Evolutionary conservation across 1,140 invertebrate genomes (phyloP).

Genomic region (Orchesella cincta): DNA sequence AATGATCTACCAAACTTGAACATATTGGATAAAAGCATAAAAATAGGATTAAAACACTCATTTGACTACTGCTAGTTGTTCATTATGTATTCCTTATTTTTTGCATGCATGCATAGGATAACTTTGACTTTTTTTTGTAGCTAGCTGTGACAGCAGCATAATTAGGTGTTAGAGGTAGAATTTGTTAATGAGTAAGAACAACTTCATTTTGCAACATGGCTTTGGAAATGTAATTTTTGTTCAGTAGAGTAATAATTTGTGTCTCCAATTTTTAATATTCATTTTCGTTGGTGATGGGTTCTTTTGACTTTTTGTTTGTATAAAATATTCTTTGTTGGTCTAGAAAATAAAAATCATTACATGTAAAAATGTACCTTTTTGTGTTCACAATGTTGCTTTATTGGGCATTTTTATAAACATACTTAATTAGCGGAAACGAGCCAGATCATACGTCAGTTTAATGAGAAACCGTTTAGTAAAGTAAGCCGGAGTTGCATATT

Average conservation of each 20-base stretch:
- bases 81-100: no score
- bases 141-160: no score
- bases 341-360: neutral
- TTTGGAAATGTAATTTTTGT: constrained; percentile 20
- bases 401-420: neutral
- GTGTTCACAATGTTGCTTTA: no score
- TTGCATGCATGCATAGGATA: no score
- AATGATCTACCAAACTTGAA: constrained; percentile 29
- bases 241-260: neutral
- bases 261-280: neutral
- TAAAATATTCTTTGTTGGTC: neutral
- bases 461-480: neutral
- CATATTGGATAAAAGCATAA: constrained; percentile 6
- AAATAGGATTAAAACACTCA: neutral
- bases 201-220: neutral
- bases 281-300: neutral
- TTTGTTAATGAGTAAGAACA: no score
- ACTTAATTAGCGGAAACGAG: neutral
- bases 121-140: no score
- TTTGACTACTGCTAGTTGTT: no score
- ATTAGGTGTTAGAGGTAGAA: no score
- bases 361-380: no score
- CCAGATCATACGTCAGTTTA: neutral
- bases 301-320: neutral
- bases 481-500: neutral